These are phyloP conservation scores for Dicycla oo DNA, from an alignment of 2,888 invertebrate genomes.

Conservation along the genomic window DNA sequence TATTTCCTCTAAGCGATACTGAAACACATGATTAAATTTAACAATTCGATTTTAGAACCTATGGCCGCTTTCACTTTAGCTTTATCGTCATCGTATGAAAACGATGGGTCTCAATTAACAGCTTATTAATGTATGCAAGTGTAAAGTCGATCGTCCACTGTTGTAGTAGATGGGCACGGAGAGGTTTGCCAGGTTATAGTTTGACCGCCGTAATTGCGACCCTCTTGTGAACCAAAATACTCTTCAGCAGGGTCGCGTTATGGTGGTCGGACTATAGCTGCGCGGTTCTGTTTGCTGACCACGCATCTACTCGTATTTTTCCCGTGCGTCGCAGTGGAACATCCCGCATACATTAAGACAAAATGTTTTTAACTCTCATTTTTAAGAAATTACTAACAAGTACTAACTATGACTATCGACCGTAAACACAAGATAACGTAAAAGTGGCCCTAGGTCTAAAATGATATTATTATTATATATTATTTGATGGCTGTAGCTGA, in stretches of 20 bases:
- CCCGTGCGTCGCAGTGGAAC: too few species aligned
- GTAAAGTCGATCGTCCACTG: not conserved
- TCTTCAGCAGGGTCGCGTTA: too few species aligned
- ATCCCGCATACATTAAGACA: not conserved
- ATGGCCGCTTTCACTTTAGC: not conserved
- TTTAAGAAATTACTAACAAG: not conserved
- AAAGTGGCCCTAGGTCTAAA: slow-evolving; percentile 7
- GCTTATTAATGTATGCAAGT: not conserved
- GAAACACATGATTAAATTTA: slow-evolving; percentile 28
- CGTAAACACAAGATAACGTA: slow-evolving; percentile 1
- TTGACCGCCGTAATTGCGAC: too few species aligned
- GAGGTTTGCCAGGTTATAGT: not conserved
- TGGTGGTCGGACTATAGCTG: too few species aligned
- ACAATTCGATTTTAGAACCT: not conserved
- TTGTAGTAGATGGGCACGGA: not conserved
- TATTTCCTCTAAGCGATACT: slow-evolving; percentile 14
- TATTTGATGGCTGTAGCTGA: not conserved
- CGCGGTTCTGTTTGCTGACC: not conserved
- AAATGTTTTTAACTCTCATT: not conserved
- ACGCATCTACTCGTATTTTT: not conserved
- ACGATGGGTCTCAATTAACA: not conserved
- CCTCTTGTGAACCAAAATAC: too few species aligned
- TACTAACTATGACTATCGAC: not conserved
- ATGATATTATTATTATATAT: too few species aligned
- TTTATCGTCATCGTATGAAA: not conserved